Evolutionary conservation across 2,113 vertebrate genomes (phyloP).

Genomic region (Neopipo cinnamomea): DNA sequence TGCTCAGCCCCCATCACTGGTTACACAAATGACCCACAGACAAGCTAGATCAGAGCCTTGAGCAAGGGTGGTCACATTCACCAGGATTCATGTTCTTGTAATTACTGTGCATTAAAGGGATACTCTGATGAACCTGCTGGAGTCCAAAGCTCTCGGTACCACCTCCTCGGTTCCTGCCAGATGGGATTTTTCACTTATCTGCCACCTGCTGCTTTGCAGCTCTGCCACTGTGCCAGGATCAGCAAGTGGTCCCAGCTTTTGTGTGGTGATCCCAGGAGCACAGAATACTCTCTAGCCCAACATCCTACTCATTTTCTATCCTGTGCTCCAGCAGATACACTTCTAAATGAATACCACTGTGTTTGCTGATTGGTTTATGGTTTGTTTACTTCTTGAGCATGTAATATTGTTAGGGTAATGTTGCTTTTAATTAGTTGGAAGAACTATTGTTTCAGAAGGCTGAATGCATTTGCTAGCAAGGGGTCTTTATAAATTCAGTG

Average conservation of each 20-base stretch:
- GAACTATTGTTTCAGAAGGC: conserved; percentile 53
- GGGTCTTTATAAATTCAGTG: neutral
- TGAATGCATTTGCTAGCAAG: conserved; percentile 28
- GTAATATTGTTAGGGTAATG: conserved; percentile 4
- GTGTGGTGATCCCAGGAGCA: neutral
- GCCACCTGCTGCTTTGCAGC: neutral
- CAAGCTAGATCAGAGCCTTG: neutral
- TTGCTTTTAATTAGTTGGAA: conserved; percentile 52
- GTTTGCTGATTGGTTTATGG: conserved; percentile 45
- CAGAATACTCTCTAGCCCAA: neutral
- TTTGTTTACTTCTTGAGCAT: conserved; percentile 48
- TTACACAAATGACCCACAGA: neutral
- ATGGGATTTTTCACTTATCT: neutral
- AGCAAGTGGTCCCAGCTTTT: neutral
- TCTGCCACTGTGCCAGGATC: neutral
- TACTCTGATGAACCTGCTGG: neutral
- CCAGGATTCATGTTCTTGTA: neutral
- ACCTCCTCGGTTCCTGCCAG: neutral
- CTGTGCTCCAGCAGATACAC: neutral
- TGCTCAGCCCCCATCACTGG: neutral
- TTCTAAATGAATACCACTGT: conserved; percentile 39
- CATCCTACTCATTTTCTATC: neutral
- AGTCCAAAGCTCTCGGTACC: neutral
- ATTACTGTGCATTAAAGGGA: neutral
- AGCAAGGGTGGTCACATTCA: neutral